Evolutionary conservation across 1,140 invertebrate genomes (phyloP).

Genomic region (Xylocopa sonorina): DNA sequence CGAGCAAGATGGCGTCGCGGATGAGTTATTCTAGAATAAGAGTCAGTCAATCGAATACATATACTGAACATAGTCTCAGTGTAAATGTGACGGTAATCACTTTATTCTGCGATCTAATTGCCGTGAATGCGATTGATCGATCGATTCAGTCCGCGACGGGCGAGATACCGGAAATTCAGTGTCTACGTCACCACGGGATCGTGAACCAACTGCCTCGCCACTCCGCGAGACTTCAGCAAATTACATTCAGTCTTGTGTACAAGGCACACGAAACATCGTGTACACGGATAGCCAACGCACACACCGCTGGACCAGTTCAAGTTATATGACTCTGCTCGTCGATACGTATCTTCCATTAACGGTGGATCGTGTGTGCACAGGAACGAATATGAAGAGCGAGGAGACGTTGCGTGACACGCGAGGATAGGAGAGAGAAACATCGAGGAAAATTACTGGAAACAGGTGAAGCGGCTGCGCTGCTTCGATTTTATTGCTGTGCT

Average conservation of each 20-base stretch:
- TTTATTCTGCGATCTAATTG: constrained; percentile 35
- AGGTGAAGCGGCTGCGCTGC: too few relatives aligned
- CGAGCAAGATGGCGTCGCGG: background rate
- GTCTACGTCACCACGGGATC: constrained; percentile 39
- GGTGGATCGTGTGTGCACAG: background rate
- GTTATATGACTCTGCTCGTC: too few relatives aligned
- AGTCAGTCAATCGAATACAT: background rate
- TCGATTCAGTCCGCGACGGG: constrained; percentile 35
- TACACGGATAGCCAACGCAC: background rate
- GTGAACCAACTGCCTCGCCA: background rate
- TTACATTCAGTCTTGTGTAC: constrained; percentile 39
- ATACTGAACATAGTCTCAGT: background rate
- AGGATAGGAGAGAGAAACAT: background rate
- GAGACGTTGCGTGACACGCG: background rate
- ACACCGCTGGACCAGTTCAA: too few relatives aligned
- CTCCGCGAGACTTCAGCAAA: constrained; percentile 31
- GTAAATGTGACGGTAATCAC: constrained; percentile 7
- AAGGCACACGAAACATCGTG: constrained; percentile 22
- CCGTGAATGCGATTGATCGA: constrained; percentile 46
- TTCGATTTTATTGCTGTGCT: too few relatives aligned
- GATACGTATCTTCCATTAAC: background rate
- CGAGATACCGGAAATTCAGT: constrained; percentile 52
- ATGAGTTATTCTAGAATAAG: background rate
- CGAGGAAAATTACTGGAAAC: background rate
- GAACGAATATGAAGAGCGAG: background rate